These are phyloP conservation scores for Myiozetetes cayanensis DNA, from an alignment of 2,113 vertebrate genomes.

Conservation along the genomic window DNA sequence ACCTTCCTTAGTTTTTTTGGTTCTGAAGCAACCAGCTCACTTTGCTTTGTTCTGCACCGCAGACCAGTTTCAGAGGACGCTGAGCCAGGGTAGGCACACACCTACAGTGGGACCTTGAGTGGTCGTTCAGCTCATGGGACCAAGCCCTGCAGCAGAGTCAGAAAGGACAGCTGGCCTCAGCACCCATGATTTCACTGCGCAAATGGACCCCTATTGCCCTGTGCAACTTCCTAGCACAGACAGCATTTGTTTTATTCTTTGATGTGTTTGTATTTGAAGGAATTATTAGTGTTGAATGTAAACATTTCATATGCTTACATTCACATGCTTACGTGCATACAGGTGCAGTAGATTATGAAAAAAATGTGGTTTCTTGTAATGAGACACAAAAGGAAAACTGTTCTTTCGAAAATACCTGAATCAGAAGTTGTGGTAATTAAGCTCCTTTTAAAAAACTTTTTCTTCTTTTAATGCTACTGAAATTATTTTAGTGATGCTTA, in stretches of 20 bases:
- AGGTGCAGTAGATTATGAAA: background rate
- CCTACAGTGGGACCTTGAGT: rapidly evolving
- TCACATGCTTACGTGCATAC: too few relatives aligned
- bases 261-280: background rate
- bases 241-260: background rate
- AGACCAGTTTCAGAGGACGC: rapidly evolving
- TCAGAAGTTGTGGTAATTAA: background rate
- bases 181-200: background rate
- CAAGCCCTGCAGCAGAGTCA: rapidly evolving
- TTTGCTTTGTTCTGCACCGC: background rate
- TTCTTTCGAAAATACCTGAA: background rate
- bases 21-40: background rate
- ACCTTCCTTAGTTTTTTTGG: background rate
- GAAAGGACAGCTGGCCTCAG: background rate
- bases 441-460: background rate
- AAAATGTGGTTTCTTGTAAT: background rate
- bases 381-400: background rate
- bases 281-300: background rate
- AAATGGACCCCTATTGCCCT: background rate
- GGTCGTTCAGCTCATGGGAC: too few relatives aligned
- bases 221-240: background rate
- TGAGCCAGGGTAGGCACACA: rapidly evolving
- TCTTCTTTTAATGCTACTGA: background rate
- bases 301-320: too few relatives aligned
- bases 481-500: background rate